phyloP scores from a whole-genome alignment of 2,888 invertebrate species.

The Trichogramma dendrolimi region DNA sequence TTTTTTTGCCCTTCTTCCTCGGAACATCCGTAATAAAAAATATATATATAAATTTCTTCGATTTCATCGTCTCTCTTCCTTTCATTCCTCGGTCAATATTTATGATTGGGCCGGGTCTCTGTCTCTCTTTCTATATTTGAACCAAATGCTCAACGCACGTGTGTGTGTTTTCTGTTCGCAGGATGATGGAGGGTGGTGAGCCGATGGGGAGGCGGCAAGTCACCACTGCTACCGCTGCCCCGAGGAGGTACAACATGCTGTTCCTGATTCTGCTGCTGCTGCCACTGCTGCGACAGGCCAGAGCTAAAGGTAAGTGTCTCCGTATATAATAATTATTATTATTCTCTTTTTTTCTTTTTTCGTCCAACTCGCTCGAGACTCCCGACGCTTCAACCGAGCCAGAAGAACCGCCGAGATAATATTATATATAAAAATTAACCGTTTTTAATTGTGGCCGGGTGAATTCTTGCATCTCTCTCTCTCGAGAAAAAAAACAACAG shows the following conservation, averaged over 20 bases:
- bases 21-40: neutral
- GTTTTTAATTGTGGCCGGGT: no score
- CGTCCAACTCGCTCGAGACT: neutral
- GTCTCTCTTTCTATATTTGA: neutral
- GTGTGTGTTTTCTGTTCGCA: conserved; percentile 31
- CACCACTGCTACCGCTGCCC: conserved; percentile 37
- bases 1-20: conserved; percentile 15
- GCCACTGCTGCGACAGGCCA: conserved; percentile 38
- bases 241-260: conserved; percentile 36
- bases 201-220: conserved; percentile 33
- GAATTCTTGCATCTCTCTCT: no score
- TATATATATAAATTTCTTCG: no score
- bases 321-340: conserved; percentile 31
- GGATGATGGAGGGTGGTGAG: conserved; percentile 45
- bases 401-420: no score
- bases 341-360: conserved; percentile 3
- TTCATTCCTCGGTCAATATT: conserved; percentile 14
- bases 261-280: conserved; percentile 39
- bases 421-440: no score
- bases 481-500: no score
- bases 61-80: conserved; percentile 1
- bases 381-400: no score
- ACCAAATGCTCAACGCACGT: conserved; percentile 17
- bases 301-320: conserved; percentile 48
- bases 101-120: conserved; percentile 8